Base-by-base conservation (phyloP, 2,113 vertebrate species). In the Cichladusa arquata region DNA sequence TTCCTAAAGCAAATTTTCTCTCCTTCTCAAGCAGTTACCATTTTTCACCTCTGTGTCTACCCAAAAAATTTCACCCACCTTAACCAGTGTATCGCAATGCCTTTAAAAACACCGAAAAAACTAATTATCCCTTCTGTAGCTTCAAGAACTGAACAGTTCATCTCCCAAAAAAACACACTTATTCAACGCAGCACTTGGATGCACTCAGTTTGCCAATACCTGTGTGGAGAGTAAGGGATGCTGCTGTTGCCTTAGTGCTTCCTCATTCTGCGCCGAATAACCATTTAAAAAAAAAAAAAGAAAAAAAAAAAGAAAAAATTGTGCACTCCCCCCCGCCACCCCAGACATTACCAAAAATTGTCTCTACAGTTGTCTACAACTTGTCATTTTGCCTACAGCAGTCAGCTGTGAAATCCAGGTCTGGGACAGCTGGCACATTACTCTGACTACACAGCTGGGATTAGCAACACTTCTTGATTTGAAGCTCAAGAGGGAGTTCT, bases 371-470 rank as follows among this genome's bases (percentile, higher is more conserved):
- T 94, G 64, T 36, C 40, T 92, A 54, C 19, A 36, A 36, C 64
- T 89, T 24, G 3, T 56, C 82, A 82, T 5, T 76, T 61, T 69
- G 61, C 69, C 69, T 48, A 61, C 45, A 88, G 60, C 67, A 93
- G 74, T 47, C 87, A 84, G 62, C 69, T 79, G 71, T 53, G 85
- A 95, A 78, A 91, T 17, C 22, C 60, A 67, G 66, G 58, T 78
- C 69, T 69, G 77, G 88, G 80, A 89, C 83, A 92, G 94, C 86
- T 92, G 95, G 89, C 66, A 61, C 45, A 8, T 67, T 45, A 34
- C 54, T 80, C 50, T 58, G 64, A 47, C 64, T 91, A 61, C 33
- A 85, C 90, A 94, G 47, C 54, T 91, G 66, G 83, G 73, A 88
- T 74, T 66, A 87, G 81, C 36, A 82, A 47, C 29, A 56, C 45